phyloP scores from a whole-genome alignment of 2,888 invertebrate species.

The Leucania comma region DNA sequence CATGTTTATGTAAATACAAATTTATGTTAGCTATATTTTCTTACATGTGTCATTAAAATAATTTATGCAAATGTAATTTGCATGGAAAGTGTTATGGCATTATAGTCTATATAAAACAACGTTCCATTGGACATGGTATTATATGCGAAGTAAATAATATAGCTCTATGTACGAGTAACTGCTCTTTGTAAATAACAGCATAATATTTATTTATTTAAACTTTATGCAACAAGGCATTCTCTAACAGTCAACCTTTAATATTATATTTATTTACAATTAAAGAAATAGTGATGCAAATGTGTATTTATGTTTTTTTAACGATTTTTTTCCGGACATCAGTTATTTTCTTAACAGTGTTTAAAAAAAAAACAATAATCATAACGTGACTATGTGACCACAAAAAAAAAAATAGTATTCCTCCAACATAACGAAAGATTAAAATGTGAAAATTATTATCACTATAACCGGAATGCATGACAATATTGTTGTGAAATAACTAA shows the following conservation, averaged over 20 bases:
- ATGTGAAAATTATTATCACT: too few relatives aligned
- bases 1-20: conserved; percentile 7
- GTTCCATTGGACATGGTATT: conserved; percentile 38
- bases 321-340: not conserved
- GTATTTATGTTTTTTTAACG: conserved; percentile 14
- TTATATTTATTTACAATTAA: not conserved
- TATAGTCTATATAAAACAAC: conserved; percentile 46
- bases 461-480: not conserved
- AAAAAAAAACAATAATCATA: not conserved
- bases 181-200: conserved; percentile 3
- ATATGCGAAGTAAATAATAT: conserved; percentile 27
- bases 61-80: conserved; percentile 40
- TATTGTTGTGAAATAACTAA: not conserved
- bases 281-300: not conserved
- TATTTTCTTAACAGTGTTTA: not conserved
- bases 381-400: too few relatives aligned
- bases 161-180: conserved; percentile 14
- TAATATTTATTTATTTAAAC: conserved; percentile 4
- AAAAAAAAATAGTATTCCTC: not conserved
- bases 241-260: too few relatives aligned
- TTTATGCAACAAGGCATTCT: too few relatives aligned
- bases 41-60: conserved; percentile 32
- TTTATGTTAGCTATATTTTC: conserved; percentile 11
- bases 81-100: conserved; percentile 35
- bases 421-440: too few relatives aligned